These are phyloP conservation scores for Pomphorhynchus laevis DNA, from an alignment of 1,140 invertebrate genomes.

Conservation along the genomic window DNA sequence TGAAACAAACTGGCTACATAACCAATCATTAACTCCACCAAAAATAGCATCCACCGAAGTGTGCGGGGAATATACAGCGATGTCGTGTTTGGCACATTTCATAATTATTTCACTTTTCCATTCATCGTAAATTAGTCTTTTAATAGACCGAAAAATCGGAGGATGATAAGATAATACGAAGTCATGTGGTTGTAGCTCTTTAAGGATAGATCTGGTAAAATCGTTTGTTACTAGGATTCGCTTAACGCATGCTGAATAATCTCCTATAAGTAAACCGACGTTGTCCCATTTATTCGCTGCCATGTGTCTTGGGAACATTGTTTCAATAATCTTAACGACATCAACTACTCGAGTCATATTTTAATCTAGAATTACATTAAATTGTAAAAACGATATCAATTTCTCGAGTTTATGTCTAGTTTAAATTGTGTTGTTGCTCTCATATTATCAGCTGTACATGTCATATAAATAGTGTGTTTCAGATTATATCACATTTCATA, in stretches of 20 bases:
- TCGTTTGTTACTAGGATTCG: slow-evolving; percentile 59
- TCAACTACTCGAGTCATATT: too few relatives aligned
- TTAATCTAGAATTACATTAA: too few relatives aligned
- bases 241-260: slow-evolving; percentile 12
- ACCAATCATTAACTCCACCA: slow-evolving; percentile 62
- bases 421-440: too few relatives aligned
- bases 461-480: too few relatives aligned
- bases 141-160: slow-evolving; percentile 48
- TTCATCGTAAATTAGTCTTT: slow-evolving; percentile 28
- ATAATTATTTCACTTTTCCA: slow-evolving; percentile 49
- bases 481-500: too few relatives aligned
- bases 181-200: slow-evolving; percentile 47
- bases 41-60: slow-evolving; percentile 44
- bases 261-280: slow-evolving; percentile 40
- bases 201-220: slow-evolving; percentile 44
- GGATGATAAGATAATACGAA: slow-evolving; percentile 77
- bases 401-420: too few relatives aligned
- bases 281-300: slow-evolving; percentile 59
- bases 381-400: too few relatives aligned
- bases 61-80: slow-evolving; percentile 64
- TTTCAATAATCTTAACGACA: slow-evolving; percentile 29
- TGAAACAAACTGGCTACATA: too few relatives aligned
- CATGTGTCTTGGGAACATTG: slow-evolving; percentile 31
- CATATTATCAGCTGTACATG: too few relatives aligned
- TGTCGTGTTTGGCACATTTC: slow-evolving; percentile 40